Evolutionary conservation across 2,797 vertebrate species (phyloP), one percentile per base, ranked within the genome.

Genomic region (Megaceryle alcyon): DNA sequence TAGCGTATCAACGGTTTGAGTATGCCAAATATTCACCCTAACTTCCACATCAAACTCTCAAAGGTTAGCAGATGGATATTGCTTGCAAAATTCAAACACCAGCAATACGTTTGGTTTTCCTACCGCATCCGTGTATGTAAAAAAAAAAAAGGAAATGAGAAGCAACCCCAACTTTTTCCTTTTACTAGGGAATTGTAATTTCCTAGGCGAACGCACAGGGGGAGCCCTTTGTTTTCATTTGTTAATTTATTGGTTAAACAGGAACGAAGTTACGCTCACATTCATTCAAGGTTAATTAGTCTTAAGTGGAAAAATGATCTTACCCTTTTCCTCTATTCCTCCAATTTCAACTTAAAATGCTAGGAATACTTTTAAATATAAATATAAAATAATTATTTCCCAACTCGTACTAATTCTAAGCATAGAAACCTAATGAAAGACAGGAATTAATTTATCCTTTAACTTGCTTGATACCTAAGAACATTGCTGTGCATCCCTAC

Each of bases 191-290:
- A 66, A 44, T 35, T 51, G 10, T 49, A 88, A 73, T 89, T 94
- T 64, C 68, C 43, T 1, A 53, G 43, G 26, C 82, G 2, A 29
- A 88, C 35, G 94, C 79, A 78, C 28, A 96, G 94, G 97, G 84
- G 94, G 95, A 94, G 91, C 86, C 63, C 80, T 90, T 91, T 72
- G 83, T 66, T 54, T 63, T 72, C 60, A 73, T 86, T 84, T 86
- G 39, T 43, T 59, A 59, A 21, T 53, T 53, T 51, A 54, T 22
- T 60, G 35, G 57, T 23, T 4, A 1, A 60, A n/a, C 7, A 39
- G 35, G 14, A 49, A 21, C 10, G 11, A 37, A 79, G 4, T 43
- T 21, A 56, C 23, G 3, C 39, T 49, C 8, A 4, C 1, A 9
- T 4, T 59, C 26, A 18, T 10, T 72, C 43, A 35, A 5, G 1